A percentile compares a stretch with the other conserved stretches of the same genome.
Evolutionary conservation across 2,888 invertebrate genomes (phyloP).

Genomic region (Amaurobius ferox): DNA sequence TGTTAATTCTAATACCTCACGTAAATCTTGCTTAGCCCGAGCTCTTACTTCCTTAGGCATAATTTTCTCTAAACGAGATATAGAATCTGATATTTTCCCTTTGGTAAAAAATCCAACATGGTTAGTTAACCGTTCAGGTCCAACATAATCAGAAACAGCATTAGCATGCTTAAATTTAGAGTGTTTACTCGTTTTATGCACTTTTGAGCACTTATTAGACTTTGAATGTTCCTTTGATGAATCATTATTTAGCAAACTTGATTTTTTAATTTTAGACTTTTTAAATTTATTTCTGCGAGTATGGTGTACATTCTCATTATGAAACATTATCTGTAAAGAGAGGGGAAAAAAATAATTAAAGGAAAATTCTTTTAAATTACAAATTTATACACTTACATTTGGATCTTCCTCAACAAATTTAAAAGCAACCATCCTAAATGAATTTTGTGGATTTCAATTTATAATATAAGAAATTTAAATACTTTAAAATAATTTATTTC

Average conservation of each 20-base stretch:
- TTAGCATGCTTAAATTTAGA: conserved; percentile 14
- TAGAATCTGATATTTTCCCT: conserved; percentile 62
- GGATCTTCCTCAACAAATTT: too few relatives aligned
- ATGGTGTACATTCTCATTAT: neutral
- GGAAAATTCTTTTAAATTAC: neutral
- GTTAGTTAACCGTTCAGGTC: conserved; percentile 39
- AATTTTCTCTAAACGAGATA: conserved; percentile 48
- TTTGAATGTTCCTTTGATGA: neutral
- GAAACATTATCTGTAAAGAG: conserved; percentile 44
- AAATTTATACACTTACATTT: too few relatives aligned
- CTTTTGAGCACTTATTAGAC: neutral
- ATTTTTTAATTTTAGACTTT: conserved; percentile 19
- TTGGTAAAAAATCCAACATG: conserved; percentile 44
- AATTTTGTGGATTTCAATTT: too few relatives aligned
- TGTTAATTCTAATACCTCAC: conserved; percentile 4
- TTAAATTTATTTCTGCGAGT: neutral
- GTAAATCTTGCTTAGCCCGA: conserved; percentile 44
- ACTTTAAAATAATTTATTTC: too few relatives aligned
- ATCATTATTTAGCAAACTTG: too few relatives aligned
- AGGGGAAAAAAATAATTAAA: neutral
- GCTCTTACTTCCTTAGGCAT: conserved; percentile 26
- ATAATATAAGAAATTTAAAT: too few relatives aligned
- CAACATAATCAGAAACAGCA: conserved; percentile 39
- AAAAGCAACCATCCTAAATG: too few relatives aligned
- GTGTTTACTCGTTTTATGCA: conserved; percentile 10